Percentiles rank a stretch among this genome's conserved stretches.
Conservation (phyloP, 2,888 invertebrate species). For the Macrostomum cliftonense region DNA sequence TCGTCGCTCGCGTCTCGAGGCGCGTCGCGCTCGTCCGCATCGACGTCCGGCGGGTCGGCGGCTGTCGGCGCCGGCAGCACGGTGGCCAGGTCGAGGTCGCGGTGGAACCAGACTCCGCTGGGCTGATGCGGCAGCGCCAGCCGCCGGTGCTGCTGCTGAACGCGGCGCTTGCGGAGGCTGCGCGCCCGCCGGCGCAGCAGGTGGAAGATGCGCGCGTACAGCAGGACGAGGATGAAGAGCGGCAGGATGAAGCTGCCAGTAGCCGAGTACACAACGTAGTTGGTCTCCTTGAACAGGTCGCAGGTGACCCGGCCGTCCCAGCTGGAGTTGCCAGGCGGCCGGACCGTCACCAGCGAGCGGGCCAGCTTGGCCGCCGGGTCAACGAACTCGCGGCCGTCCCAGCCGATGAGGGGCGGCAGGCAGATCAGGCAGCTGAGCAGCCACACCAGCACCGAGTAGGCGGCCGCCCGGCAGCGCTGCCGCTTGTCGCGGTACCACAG, state of each 20-base stretch:
- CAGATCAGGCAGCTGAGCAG: constrained; percentile 32
- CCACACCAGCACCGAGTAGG: constrained; percentile 34
- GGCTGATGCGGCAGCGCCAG: too few species aligned
- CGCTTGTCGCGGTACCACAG: constrained; percentile 34
- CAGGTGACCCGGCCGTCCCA: constrained; percentile 14
- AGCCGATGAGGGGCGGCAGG: constrained; percentile 32
- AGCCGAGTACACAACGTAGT: constrained; percentile 35
- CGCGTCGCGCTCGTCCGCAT: too few species aligned
- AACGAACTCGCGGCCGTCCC: constrained; percentile 12
- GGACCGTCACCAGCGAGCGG: too few species aligned
- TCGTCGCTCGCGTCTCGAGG: too few species aligned
- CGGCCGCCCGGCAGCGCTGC: constrained; percentile 19
- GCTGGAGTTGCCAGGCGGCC: too few species aligned
- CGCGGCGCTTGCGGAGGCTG: constrained; percentile 14
- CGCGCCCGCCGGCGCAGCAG: constrained; percentile 25
- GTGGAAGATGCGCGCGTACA: constrained; percentile 33
- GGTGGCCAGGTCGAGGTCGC: too few species aligned
- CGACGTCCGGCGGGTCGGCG: too few species aligned
- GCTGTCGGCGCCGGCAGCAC: too few species aligned
- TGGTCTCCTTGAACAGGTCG: constrained; percentile 27
- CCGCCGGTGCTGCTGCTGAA: too few species aligned
- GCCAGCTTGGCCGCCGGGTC: too few species aligned
- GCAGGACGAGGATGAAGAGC: constrained; percentile 28
- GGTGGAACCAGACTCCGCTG: too few species aligned
- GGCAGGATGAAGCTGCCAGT: constrained; percentile 35